Evolutionary conservation across 2,797 vertebrate species (phyloP), one percentile per base, ranked within the genome.

Genomic region (Artibeus lituratus): DNA sequence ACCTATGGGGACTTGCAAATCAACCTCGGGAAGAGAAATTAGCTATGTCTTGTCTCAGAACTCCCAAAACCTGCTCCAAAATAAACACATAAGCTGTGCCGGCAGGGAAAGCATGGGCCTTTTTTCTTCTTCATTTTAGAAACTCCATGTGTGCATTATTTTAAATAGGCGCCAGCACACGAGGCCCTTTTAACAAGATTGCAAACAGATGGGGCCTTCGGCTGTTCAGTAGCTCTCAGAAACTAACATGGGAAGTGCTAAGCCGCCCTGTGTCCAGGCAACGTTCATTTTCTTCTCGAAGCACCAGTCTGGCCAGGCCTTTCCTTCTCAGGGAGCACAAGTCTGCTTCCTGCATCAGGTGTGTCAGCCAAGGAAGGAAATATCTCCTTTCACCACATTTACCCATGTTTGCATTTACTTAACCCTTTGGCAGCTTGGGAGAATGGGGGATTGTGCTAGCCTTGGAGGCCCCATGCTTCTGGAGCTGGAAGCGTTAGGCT

Each of bases 61-160:
- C 93, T 94, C 95, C 96, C 77, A 44, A 85, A 32, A 39, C 81
- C 70, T 19, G 89, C 95, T 97, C 97, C 97, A 97, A 97, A 94
- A 78, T 87, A 97, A 97, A 97, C 97, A 97, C 78, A 44, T 51
- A n/a, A 76, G 87, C 80, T 37, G 15, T 42, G 87, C 91, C 24
- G 90, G 90, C 37, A 1, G 53, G 73, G 91, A 55, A 88, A 69
- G 81, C 89, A 19, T 7, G 69, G 96, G 89, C 76, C 84, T 65
- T 92, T 91, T 83, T 90, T 49, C 95, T 37, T 53, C 84, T 95
- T 76, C 76, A 5, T 96, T 93, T 93, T 85, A 94, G 94, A 97
- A 96, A 92, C 93, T 76, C 94, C 93, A 51, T 93, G 93, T 96
- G 95, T 94, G 93, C 92, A 16, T 97, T 87, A 87, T 96, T 96